Percentiles rank a stretch among this genome's conserved stretches.
phyloP scores from a whole-genome alignment of 1,140 invertebrate species.

The Aphelinus atriplicis region DNA sequence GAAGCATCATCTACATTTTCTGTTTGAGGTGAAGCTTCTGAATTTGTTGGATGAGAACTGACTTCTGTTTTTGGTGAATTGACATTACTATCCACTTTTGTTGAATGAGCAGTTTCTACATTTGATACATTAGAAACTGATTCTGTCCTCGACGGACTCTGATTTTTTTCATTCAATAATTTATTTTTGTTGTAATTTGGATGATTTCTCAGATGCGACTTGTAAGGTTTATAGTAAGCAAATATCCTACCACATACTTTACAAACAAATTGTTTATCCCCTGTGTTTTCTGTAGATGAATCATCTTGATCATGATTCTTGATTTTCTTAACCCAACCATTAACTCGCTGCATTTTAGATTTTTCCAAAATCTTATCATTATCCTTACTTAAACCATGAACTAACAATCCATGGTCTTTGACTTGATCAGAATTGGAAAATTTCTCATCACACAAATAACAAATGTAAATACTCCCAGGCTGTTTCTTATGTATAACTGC shows the following conservation, averaged over 20 bases:
- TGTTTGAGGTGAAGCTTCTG: not conserved
- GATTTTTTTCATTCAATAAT: slow-evolving; percentile 14
- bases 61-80: not conserved
- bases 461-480: slow-evolving; percentile 52
- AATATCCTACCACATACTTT: slow-evolving; percentile 58
- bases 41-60: not conserved
- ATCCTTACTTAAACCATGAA: slow-evolving; percentile 26
- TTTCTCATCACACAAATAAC: slow-evolving; percentile 55
- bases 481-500: slow-evolving; percentile 49
- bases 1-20: not conserved
- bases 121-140: not conserved
- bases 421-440: slow-evolving; percentile 49
- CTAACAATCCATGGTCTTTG: slow-evolving; percentile 46
- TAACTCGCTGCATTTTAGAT: slow-evolving; percentile 36
- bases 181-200: slow-evolving; percentile 46
- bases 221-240: slow-evolving; percentile 55
- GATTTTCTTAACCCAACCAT: slow-evolving; percentile 28
- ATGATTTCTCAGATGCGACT: slow-evolving; percentile 55
- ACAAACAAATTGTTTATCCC: slow-evolving; percentile 53
- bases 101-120: not conserved
- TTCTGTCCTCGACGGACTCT: slow-evolving; percentile 12
- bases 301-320: slow-evolving; percentile 20
- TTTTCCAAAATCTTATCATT: slow-evolving; percentile 35
- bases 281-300: not conserved
- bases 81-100: not conserved